These are phyloP conservation scores for Vesta saturnalis DNA, from an alignment of 2,888 invertebrate genomes.

Conservation along the genomic window DNA sequence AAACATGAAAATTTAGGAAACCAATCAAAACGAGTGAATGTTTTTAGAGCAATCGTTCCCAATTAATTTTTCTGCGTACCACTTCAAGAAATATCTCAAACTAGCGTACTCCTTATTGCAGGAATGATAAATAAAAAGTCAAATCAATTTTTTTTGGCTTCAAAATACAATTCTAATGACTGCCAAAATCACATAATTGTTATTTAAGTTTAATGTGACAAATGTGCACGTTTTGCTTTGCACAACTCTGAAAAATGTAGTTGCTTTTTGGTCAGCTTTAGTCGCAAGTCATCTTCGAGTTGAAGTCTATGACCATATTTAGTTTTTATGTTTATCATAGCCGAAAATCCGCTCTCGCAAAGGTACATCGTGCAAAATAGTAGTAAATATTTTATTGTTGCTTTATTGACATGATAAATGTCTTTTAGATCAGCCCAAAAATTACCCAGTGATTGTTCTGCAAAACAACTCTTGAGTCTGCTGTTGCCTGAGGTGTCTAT, in stretches of 20 bases:
- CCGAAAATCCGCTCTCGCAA: not conserved
- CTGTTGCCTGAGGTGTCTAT: not conserved
- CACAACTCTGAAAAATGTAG: not conserved
- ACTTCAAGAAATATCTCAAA: not conserved
- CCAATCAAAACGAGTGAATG: too few species aligned
- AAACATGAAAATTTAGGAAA: too few species aligned
- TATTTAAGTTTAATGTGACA: not conserved
- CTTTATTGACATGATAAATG: not conserved
- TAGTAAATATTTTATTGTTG: not conserved
- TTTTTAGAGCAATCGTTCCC: not conserved
- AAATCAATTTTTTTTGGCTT: not conserved
- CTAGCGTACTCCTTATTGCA: not conserved
- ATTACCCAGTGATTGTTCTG: too few species aligned
- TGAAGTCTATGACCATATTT: not conserved
- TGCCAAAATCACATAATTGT: not conserved
- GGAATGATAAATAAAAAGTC: not conserved
- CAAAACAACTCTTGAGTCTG: not conserved
- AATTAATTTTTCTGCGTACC: not conserved
- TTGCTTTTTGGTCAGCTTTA: slow-evolving; percentile 4
- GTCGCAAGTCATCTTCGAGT: not conserved
- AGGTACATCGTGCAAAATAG: not conserved
- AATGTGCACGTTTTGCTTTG: not conserved
- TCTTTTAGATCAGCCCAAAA: too few species aligned
- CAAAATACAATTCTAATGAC: not conserved
- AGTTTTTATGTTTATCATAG: not conserved